phyloP scores from a whole-genome alignment of 2,797 vertebrate genomes.

The Thamnophis elegans region DNA sequence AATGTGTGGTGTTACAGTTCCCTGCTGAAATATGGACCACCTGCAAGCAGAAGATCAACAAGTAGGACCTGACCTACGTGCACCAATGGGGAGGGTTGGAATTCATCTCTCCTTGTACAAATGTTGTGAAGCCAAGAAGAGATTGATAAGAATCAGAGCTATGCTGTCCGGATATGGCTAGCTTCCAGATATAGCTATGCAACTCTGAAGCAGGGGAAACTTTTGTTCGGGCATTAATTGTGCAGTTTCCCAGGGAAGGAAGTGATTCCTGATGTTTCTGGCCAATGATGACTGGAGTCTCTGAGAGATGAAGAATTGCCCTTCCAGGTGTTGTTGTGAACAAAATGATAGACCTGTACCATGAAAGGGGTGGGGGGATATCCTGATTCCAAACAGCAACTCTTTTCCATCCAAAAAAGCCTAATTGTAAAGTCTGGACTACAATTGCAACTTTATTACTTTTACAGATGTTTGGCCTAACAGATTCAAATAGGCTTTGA shows the following conservation, averaged over 20 bases:
- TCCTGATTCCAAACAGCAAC: slow-evolving; percentile 9
- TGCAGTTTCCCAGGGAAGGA: slow-evolving; percentile 74
- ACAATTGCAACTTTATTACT: slow-evolving; percentile 25
- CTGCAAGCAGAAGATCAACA: neutral
- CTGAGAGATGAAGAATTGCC: slow-evolving; percentile 54
- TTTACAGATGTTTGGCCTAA: slow-evolving; percentile 47
- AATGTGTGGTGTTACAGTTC: neutral
- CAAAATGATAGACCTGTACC: slow-evolving; percentile 39
- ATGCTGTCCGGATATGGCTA: slow-evolving; percentile 58
- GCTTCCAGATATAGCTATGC: slow-evolving; percentile 54
- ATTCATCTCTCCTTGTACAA: neutral
- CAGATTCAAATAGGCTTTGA: slow-evolving; percentile 19
- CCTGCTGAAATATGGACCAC: neutral
- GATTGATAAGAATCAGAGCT: slow-evolving; percentile 53
- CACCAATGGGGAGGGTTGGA: slow-evolving; percentile 7
- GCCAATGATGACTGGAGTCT: slow-evolving; percentile 42
- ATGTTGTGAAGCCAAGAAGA: slow-evolving; percentile 36
- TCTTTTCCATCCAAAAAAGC: slow-evolving; percentile 29
- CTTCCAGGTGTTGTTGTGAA: slow-evolving; percentile 68
- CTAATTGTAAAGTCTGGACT: slow-evolving; percentile 47
- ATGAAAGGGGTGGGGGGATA: neutral
- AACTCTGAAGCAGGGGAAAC: slow-evolving; percentile 51
- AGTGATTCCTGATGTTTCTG: slow-evolving; percentile 68
- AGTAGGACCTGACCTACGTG: neutral
- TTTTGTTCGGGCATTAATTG: slow-evolving; percentile 71